Evolutionary conservation across 2,888 invertebrate species (phyloP), one percentile per base, ranked within the genome.

Genomic region (Agrotis puta): DNA sequence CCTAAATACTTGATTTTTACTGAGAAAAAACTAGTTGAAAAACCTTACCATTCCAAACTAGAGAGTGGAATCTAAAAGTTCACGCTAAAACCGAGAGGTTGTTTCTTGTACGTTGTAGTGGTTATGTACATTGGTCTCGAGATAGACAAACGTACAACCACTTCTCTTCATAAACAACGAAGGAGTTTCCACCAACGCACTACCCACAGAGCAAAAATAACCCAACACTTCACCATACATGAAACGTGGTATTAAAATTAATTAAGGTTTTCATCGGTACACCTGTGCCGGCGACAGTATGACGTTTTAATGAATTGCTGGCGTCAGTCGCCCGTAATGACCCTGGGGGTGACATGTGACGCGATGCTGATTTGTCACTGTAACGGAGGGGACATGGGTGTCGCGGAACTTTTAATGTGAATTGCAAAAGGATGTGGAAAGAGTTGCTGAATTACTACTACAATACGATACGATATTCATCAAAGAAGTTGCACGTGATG

Each of bases 301-400:
- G 91, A 91, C 90, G 84, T 90, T 91, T 88, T 92, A 92, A 94
- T 94, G 93, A 93, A 94, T 94, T 88, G 88, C 85, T 85, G 88
- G 84, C 87, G 85, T 87, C 87, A 87, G 70, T 80, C 77, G 80
- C 62, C 75, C 85, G 86, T 92, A 92, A 93, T 91, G 92, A 92
- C 89, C 88, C 79, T 72, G 77, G 85, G 87, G 88, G 87, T 87
- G 89, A 87, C 89, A 89, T 87, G 86, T 90, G 88, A 88, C 83
- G 89, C 88, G 83, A 88, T 88, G 82, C 89, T 88, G 90, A 92
- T 91, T 91, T 92, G 91, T 92, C 64, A 54, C 77, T 54, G 62
- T 58, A 9, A 47, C 48, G 11, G 5, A 64, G 67, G 62, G 67
- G 64, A 54, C 14, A 16, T 18, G 69, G 66, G 54, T 61, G 70